These are phyloP conservation scores for Hozukius guyotensis DNA, from an alignment of 2,797 vertebrate species.

Conservation along the genomic window DNA sequence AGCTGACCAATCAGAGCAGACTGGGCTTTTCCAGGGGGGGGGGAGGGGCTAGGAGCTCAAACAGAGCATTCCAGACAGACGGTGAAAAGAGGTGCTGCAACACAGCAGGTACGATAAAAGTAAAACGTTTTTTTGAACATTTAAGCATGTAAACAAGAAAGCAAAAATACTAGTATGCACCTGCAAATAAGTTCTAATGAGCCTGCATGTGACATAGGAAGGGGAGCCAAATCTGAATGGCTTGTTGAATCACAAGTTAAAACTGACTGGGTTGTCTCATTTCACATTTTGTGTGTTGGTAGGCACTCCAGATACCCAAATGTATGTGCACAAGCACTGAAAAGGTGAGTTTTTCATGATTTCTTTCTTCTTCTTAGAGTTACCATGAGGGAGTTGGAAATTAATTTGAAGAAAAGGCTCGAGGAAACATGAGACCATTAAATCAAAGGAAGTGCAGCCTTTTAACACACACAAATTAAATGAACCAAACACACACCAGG, in stretches of 20 bases:
- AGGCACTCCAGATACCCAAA: background rate
- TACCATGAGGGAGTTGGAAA: background rate
- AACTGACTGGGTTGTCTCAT: background rate
- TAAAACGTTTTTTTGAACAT: too few species aligned
- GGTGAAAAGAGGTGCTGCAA: too few species aligned
- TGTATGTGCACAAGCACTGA: background rate
- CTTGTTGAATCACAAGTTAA: background rate
- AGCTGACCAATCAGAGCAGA: too few species aligned
- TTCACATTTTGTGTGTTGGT: background rate
- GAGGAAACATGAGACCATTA: background rate
- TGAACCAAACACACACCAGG: background rate
- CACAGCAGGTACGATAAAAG: too few species aligned
- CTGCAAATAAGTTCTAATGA: too few species aligned
- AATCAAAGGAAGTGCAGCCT: constrained; percentile 25
- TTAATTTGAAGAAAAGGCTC: background rate
- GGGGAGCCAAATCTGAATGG: too few species aligned
- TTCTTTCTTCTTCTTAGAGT: background rate
- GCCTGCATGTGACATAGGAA: too few species aligned
- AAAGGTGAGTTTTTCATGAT: background rate
- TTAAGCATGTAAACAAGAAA: too few species aligned
- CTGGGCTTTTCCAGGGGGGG: too few species aligned
- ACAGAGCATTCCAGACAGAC: too few species aligned
- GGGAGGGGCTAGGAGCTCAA: too few species aligned
- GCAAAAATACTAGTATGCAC: too few species aligned
- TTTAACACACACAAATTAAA: constrained; percentile 26